Conservation (phyloP, 2,113 vertebrate species). For the Hippolais icterina region DNA sequence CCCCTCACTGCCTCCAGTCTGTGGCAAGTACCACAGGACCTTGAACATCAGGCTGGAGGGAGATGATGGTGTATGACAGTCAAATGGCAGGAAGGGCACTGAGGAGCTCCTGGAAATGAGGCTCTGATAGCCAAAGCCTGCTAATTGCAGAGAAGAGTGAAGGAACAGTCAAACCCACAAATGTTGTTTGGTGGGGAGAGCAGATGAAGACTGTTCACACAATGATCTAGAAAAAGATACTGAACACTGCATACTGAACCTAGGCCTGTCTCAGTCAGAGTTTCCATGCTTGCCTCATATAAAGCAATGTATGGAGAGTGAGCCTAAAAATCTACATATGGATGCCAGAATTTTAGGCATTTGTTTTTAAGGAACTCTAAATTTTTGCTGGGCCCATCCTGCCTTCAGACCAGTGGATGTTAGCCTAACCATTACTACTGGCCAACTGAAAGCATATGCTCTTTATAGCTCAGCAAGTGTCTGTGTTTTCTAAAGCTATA, state of each 20-base stretch:
- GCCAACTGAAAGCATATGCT: not conserved
- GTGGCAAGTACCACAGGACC: not conserved
- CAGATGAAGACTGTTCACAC: not conserved
- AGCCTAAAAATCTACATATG: not conserved
- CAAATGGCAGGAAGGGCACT: not conserved
- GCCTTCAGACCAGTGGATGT: not conserved
- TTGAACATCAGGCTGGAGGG: not conserved
- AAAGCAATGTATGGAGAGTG: not conserved
- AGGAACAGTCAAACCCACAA: not conserved
- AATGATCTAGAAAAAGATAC: not conserved
- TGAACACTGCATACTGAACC: not conserved
- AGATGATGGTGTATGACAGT: not conserved
- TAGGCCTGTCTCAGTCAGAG: not conserved
- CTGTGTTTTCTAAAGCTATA: not conserved
- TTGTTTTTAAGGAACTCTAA: not conserved
- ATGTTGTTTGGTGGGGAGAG: not conserved
- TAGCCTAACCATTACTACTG: not conserved
- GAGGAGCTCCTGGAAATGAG: not conserved
- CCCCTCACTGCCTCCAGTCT: not conserved
- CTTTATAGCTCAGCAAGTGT: not conserved
- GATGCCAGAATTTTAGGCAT: not conserved
- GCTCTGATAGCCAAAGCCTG: not conserved
- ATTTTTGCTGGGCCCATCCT: not conserved
- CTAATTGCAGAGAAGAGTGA: not conserved
- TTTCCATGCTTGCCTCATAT: not conserved